A percentile compares a stretch with the other conserved stretches of the same genome.
Conservation (phyloP, 2,888 invertebrate genomes). For the Amiota minor region DNA sequence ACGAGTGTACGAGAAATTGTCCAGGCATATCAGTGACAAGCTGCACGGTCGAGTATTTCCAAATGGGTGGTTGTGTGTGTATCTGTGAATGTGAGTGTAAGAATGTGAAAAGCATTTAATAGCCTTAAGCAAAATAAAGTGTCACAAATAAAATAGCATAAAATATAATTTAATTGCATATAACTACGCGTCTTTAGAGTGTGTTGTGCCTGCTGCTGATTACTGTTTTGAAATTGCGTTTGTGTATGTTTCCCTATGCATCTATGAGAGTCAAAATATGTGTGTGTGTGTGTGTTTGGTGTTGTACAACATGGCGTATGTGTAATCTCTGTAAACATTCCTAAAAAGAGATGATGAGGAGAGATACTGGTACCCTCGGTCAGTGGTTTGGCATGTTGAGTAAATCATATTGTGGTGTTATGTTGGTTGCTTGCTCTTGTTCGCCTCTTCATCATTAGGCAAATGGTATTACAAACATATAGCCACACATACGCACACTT, state of each 20-base stretch:
- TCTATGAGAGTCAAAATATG: not conserved
- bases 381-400: constrained; percentile 2
- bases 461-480: not conserved
- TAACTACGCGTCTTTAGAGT: not conserved
- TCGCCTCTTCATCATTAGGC: constrained; percentile 2
- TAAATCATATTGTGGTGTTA: constrained; percentile 19
- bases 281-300: not conserved
- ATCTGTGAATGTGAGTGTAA: constrained; percentile 34
- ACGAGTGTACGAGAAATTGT: constrained; percentile 69
- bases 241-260: not conserved
- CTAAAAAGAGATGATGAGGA: too few species aligned
- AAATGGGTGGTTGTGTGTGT: not conserved
- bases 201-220: not conserved
- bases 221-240: not conserved
- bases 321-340: constrained; percentile 15
- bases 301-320: constrained; percentile 3
- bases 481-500: not conserved
- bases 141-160: constrained; percentile 21
- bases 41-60: not conserved
- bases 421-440: not conserved
- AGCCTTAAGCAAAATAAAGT: not conserved
- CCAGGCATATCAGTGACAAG: constrained; percentile 44
- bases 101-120: not conserved
- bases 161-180: constrained; percentile 17
- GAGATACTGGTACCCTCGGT: not conserved